Evolutionary conservation across 2,888 invertebrate species (phyloP).

Genomic region (Polydrusus pterygomalis): DNA sequence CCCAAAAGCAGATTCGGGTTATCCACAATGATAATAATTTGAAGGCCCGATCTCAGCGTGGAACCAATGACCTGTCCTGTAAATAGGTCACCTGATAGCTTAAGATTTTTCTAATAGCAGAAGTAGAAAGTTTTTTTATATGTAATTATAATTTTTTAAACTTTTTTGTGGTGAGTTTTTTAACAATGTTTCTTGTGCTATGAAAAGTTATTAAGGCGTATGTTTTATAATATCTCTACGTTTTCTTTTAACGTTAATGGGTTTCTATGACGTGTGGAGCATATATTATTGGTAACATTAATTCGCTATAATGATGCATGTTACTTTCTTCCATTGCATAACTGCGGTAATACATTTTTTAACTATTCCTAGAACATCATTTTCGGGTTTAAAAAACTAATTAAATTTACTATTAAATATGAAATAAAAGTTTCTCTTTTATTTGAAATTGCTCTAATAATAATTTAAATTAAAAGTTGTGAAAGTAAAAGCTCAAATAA

Average conservation of each 20-base stretch:
- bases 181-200: too few relatives aligned
- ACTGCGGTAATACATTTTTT: not conserved
- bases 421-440: slow-evolving; percentile 13
- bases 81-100: slow-evolving; percentile 5
- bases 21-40: too few relatives aligned
- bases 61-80: slow-evolving; percentile 14
- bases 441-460: not conserved
- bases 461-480: not conserved
- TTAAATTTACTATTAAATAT: slow-evolving; percentile 1
- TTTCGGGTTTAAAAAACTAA: slow-evolving; percentile 1
- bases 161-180: too few relatives aligned
- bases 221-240: too few relatives aligned
- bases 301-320: not conserved
- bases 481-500: not conserved
- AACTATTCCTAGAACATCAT: not conserved
- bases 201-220: too few relatives aligned
- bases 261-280: not conserved
- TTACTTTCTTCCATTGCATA: not conserved
- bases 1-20: slow-evolving; percentile 11
- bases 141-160: too few relatives aligned
- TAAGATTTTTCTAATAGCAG: too few relatives aligned
- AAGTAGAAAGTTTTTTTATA: too few relatives aligned
- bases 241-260: too few relatives aligned
- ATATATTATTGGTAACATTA: not conserved
- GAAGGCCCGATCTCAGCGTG: slow-evolving; percentile 2